phyloP scores from a whole-genome alignment of 2,888 invertebrate genomes.

The Drosophila mettleri region DNA sequence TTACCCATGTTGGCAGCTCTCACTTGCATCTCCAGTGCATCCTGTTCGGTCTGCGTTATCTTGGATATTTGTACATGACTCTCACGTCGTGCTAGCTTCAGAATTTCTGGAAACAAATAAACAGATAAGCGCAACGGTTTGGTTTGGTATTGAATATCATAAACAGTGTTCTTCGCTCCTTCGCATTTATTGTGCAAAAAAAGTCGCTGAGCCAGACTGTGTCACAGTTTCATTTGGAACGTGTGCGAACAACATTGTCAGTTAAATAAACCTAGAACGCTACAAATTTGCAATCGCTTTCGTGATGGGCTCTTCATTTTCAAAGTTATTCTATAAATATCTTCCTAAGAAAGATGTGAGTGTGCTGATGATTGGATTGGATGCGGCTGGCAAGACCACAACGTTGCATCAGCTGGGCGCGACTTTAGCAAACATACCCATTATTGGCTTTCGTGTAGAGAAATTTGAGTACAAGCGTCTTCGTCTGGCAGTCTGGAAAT shows the following conservation, averaged over 20 bases:
- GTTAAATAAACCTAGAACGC: neutral
- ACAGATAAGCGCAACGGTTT: slow-evolving; percentile 9
- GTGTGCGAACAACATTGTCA: slow-evolving; percentile 1
- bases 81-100: slow-evolving; percentile 95
- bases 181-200: too few species aligned
- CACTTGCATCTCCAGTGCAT: slow-evolving; percentile 98
- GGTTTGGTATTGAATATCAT: slow-evolving; percentile 13
- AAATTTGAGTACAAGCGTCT: slow-evolving; percentile 79
- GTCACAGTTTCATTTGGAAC: slow-evolving; percentile 13
- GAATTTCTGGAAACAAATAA: slow-evolving; percentile 89
- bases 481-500: slow-evolving; percentile 80
- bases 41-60: slow-evolving; percentile 97
- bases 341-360: slow-evolving; percentile 68
- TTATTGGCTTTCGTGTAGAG: slow-evolving; percentile 82
- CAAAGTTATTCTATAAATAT: slow-evolving; percentile 66
- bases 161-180: too few species aligned
- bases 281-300: neutral
- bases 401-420: slow-evolving; percentile 76
- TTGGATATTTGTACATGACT: slow-evolving; percentile 95
- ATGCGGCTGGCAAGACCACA: slow-evolving; percentile 83
- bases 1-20: slow-evolving; percentile 95
- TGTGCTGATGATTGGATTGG: slow-evolving; percentile 80
- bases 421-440: slow-evolving; percentile 74
- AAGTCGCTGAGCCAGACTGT: neutral
- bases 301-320: slow-evolving; percentile 50